Base-by-base conservation (phyloP, 2,797 vertebrate genomes). In the Protosalanx chinensis region DNA sequence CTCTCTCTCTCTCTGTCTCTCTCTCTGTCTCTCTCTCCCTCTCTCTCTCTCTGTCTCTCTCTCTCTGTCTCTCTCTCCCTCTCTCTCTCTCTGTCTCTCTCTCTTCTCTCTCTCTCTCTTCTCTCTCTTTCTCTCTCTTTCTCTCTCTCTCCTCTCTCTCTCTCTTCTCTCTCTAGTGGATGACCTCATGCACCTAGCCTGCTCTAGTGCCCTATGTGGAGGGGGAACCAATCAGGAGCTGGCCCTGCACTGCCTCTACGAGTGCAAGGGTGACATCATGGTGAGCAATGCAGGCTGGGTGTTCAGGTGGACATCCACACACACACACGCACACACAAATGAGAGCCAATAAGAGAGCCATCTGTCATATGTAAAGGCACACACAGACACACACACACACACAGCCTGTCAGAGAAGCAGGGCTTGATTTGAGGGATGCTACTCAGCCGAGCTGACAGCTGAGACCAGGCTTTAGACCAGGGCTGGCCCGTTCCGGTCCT, bases 181-280 rank as follows among this genome's bases (percentile, higher is more conserved):
- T 78, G 91, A 93, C 83, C 93, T 99, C 75, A 92, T 98, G 90
- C 95, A 94, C 75, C 93, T 98, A 80, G 95, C 97, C 71, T 99
- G 97, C 82, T 99, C 98, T 81, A 98, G 96, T 76, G 95, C 94
- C 76, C 88, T 99, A 85, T 92, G 88, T 71, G 96, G 97, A 37
- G 97, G 92, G 67, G 98, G 98, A 80, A 98, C 97, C 82, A 99
- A 99, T 89, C 97, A 98, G 91, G 98, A 99, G 90, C 85, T 99
- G 74, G 94, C 94, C 0, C 88, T 96, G 84, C 98, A 99, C 81
- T 97, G 93, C 88, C 91, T 99, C 75, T 90, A 98, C 0, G 94
- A 97, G 90, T 92, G 93, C 76, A 93, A 92, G 78, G 98, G 98
- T 76, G 93, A 95, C 81, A 91, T 98, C 86, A 90, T 98, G 96